Conservation (phyloP, 1,140 invertebrate genomes). For the Ruditapes philippinarum region DNA sequence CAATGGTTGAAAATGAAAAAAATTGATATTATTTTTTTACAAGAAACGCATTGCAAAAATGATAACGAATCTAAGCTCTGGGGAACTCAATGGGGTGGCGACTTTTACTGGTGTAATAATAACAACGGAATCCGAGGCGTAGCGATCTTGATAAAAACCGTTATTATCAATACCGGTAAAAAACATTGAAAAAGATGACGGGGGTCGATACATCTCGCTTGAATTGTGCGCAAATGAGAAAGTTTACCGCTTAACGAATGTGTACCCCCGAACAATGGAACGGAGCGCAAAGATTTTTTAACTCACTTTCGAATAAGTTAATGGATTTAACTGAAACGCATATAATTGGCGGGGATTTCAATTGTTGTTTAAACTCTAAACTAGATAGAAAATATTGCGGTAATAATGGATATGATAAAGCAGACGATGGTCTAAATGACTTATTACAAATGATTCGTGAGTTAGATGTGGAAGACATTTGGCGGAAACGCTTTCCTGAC, state of each 20-base stretch:
- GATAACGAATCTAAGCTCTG: background rate
- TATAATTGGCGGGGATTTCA: background rate
- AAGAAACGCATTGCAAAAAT: background rate
- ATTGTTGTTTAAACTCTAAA: background rate
- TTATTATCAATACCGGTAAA: background rate
- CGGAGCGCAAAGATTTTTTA: background rate
- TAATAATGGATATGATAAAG: background rate
- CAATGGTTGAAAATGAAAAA: background rate
- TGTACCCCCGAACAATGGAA: background rate
- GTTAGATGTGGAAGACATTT: background rate
- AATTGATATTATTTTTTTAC: background rate
- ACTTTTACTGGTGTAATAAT: background rate
- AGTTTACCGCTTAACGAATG: too few relatives aligned
- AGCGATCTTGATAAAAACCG: background rate
- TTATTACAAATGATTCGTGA: background rate
- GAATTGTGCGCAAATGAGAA: background rate
- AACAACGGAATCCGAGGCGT: background rate
- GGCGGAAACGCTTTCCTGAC: background rate
- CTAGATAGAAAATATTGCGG: background rate
- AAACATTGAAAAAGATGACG: background rate
- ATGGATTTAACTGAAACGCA: background rate
- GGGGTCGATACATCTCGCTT: too few relatives aligned
- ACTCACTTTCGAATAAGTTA: too few relatives aligned
- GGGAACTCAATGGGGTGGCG: background rate
- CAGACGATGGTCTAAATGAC: background rate